These are phyloP conservation scores for Chirona hameri DNA, from an alignment of 2,888 invertebrate genomes.

Conservation along the genomic window DNA sequence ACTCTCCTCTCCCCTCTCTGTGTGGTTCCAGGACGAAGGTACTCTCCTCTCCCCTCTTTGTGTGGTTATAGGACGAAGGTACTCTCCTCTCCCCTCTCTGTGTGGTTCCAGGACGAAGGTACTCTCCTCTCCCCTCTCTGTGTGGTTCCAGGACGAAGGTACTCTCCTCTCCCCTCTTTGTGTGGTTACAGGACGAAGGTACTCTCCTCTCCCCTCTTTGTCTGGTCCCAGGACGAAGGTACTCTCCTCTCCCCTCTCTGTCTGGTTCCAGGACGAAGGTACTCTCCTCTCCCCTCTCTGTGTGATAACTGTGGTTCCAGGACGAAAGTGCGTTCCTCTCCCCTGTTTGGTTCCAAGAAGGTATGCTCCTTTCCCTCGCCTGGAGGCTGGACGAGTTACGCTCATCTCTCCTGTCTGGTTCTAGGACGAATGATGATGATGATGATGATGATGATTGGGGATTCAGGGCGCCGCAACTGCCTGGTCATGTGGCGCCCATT, in stretches of 20 bases:
- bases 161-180: slow-evolving; percentile 58
- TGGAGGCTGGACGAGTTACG: too few relatives aligned
- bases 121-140: not conserved
- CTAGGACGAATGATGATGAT: too few relatives aligned
- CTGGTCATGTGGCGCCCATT: too few relatives aligned
- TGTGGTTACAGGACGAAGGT: slow-evolving; percentile 85
- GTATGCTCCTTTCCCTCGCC: too few relatives aligned
- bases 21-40: not conserved
- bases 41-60: slow-evolving; percentile 58
- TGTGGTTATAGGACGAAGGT: slow-evolving; percentile 85
- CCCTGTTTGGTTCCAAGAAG: too few relatives aligned
- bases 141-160: not conserved
- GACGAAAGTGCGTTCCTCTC: too few relatives aligned
- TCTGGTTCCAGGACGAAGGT: not conserved
- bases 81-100: slow-evolving; percentile 30
- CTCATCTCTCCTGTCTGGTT: too few relatives aligned
- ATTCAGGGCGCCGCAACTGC: too few relatives aligned
- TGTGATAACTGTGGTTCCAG: too few relatives aligned
- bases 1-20: not conserved
- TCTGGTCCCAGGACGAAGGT: too few relatives aligned
- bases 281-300: not conserved
- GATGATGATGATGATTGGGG: too few relatives aligned
- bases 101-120: too few relatives aligned
- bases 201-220: slow-evolving; percentile 29
- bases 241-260: not conserved